A percentile compares a stretch with the other conserved stretches of the same genome.
Conservation (phyloP, 2,113 vertebrate genomes). For the Dendropsophus ebraccatus region DNA sequence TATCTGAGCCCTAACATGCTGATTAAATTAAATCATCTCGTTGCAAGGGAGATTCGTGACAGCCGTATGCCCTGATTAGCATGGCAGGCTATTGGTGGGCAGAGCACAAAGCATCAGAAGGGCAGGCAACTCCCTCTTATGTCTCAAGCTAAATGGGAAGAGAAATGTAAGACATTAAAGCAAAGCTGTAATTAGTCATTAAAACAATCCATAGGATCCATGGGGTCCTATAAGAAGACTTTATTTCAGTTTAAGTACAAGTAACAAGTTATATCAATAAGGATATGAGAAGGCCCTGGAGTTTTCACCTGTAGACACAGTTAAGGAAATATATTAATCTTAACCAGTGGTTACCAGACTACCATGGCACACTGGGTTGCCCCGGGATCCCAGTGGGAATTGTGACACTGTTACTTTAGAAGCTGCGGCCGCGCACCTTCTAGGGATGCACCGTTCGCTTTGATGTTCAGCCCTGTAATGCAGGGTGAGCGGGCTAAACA, state of each 20-base stretch:
- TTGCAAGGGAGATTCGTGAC: slow-evolving; percentile 37
- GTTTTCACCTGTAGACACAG: background rate
- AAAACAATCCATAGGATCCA: background rate
- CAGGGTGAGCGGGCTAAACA: too few species aligned
- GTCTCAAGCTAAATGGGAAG: slow-evolving; percentile 18
- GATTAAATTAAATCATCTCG: slow-evolving; percentile 48
- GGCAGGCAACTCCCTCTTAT: slow-evolving; percentile 30
- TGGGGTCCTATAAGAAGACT: background rate
- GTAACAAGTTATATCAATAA: background rate
- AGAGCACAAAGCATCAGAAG: slow-evolving; percentile 28
- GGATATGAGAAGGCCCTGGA: background rate
- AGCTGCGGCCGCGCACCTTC: too few species aligned
- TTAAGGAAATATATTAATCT: too few species aligned
- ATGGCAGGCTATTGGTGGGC: slow-evolving; percentile 32
- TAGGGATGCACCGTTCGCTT: too few species aligned
- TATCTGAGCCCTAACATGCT: slow-evolving; percentile 51
- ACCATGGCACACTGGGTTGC: too few species aligned
- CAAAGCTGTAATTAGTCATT: background rate
- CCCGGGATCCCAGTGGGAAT: too few species aligned
- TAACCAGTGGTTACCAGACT: too few species aligned
- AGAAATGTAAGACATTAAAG: background rate
- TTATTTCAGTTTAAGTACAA: background rate
- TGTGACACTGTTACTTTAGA: too few species aligned
- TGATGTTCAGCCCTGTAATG: too few species aligned
- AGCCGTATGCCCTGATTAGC: slow-evolving; percentile 46